Conservation (phyloP, 2,113 vertebrate species). For the Cairina moschata region DNA sequence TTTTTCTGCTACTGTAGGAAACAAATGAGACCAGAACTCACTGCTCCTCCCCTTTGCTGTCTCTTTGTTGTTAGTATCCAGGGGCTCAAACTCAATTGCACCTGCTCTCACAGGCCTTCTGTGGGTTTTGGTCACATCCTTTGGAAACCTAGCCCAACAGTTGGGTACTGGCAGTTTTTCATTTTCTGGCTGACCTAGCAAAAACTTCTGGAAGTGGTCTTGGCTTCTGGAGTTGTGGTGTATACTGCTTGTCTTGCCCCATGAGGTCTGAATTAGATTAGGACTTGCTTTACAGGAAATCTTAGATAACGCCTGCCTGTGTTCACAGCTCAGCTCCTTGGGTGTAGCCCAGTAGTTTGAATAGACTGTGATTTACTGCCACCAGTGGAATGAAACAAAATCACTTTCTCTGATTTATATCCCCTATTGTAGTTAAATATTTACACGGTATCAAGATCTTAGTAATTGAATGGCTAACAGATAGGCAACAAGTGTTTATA, state of each 20-base stretch:
- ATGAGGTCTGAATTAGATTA: background rate
- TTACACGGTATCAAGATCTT: conserved; percentile 48
- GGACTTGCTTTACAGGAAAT: background rate
- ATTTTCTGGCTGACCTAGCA: background rate
- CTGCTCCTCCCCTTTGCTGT: background rate
- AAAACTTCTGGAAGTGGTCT: background rate
- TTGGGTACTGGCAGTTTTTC: background rate
- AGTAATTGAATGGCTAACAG: conserved; percentile 61
- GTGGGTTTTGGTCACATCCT: background rate
- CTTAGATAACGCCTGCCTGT: background rate
- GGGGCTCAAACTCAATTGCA: background rate
- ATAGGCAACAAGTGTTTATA: conserved; percentile 65
- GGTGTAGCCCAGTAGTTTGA: conserved; percentile 42
- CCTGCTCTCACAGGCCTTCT: background rate
- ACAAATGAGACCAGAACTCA: background rate
- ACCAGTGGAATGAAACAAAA: conserved; percentile 46
- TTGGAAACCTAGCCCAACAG: background rate
- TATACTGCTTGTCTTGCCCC: background rate
- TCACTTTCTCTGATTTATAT: conserved; percentile 35
- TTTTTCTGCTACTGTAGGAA: background rate
- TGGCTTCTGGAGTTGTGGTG: background rate
- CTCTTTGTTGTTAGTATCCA: background rate
- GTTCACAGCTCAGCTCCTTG: conserved; percentile 26
- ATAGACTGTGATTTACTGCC: conserved; percentile 52
- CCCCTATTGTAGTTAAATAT: conserved; percentile 63